Evolutionary conservation across 2,113 vertebrate genomes (phyloP), one percentile per base, ranked within the genome.

Genomic region (Poeciliopsis prolifica): DNA sequence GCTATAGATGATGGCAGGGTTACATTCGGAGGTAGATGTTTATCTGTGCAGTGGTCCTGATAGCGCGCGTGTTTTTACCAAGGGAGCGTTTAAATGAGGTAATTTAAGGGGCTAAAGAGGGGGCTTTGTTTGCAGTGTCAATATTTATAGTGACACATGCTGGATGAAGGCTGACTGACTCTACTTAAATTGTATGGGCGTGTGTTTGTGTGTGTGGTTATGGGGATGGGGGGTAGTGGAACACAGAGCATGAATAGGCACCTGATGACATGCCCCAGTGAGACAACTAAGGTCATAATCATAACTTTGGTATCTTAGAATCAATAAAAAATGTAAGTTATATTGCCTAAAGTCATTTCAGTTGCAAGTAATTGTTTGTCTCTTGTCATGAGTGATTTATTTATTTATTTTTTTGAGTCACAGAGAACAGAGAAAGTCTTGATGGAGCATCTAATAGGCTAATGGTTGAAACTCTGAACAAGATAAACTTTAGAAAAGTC

Each of bases 131-230:
- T 93, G 83, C 75, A 88, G 12, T 92, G 83, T 93, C 92, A 94
- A 94, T 94, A 93, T 94, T 94, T 93, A 93, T 87, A 83, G 81
- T 84, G 91, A 91, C 81, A 89, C 87, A 89, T 68, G 78, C 81
- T 82, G 48, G 71, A 81, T 81, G 77, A 84, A 69, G 74, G 93
- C 84, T 81, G 85, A 94, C 85, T 80, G 85, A 87, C 72, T 77
- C 79, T 48, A 61, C 60, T 72, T 42, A 72, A 83, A 85, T 19
- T 66, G 74, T 71, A 14, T 22, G 51, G 33, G 48, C 65, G 65
- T 77, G 86, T 80, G 82, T 76, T 62, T 76, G 77, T 82, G 60
- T 75, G 78, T 67, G 73, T 61, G n/a, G 61, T 61, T 26, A 64
- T 61, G 75, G 71, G 81, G 69, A 78, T 71, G 60, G 0, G 68